Conservation (phyloP, 1,140 invertebrate species). For the Calycopis cecrops region DNA sequence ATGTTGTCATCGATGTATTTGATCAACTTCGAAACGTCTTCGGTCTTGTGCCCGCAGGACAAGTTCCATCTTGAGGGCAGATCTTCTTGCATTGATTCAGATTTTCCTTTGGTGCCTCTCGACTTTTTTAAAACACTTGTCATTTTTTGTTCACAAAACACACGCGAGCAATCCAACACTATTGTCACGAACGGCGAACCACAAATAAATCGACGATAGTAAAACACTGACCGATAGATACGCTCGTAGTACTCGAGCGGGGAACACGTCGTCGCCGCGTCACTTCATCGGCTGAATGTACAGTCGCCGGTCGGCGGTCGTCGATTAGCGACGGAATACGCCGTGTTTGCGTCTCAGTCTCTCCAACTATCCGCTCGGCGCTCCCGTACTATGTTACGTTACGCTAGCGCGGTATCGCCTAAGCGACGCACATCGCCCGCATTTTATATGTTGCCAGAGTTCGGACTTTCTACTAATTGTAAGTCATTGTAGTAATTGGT, state of each 20-base stretch:
- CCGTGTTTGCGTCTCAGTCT: too few species aligned
- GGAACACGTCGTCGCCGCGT: not conserved
- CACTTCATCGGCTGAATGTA: not conserved
- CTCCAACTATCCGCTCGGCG: too few species aligned
- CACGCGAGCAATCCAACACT: conserved; percentile 28
- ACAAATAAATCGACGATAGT: conserved; percentile 29
- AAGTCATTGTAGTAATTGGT: too few species aligned
- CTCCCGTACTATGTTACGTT: too few species aligned
- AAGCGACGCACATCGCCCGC: too few species aligned
- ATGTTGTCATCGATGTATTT: conserved; percentile 88
- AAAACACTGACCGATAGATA: conserved; percentile 11
- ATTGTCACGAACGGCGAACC: conserved; percentile 29
- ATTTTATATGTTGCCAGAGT: too few species aligned
- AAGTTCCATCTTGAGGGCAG: conserved; percentile 55
- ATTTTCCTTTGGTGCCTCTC: conserved; percentile 67
- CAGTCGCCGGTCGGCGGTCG: too few species aligned
- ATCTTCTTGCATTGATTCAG: conserved; percentile 71
- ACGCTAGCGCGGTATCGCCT: too few species aligned
- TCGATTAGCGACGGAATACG: too few species aligned
- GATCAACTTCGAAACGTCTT: conserved; percentile 81
- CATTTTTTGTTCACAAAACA: conserved; percentile 65
- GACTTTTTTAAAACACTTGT: conserved; percentile 71
- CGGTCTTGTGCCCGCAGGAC: conserved; percentile 71
- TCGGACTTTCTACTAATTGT: too few species aligned
- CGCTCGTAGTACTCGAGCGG: not conserved